Percentiles rank a stretch among this genome's conserved stretches.
phyloP scores from a whole-genome alignment of 2,113 vertebrate genomes.

The Leptobrachium leishanense region DNA sequence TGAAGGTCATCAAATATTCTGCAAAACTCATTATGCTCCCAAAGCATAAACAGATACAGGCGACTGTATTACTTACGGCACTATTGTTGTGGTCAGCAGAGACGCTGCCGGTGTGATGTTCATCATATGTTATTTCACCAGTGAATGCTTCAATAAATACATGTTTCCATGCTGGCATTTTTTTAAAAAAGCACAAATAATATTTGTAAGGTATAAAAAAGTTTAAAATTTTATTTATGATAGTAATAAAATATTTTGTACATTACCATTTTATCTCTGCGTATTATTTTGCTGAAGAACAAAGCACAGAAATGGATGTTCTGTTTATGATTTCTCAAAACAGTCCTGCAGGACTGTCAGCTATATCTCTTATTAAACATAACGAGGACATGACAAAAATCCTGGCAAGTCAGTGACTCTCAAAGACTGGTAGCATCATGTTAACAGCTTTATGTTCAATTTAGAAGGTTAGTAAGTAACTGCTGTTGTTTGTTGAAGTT shows the following conservation, averaged over 20 bases:
- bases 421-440: too few relatives aligned
- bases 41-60: conserved; percentile 65
- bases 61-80: conserved; percentile 53
- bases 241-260: conserved; percentile 98
- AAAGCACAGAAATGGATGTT: not conserved
- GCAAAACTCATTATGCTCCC: conserved; percentile 63
- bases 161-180: conserved; percentile 74
- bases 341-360: too few relatives aligned
- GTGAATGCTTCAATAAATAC: conserved; percentile 66
- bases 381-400: too few relatives aligned
- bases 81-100: conserved; percentile 82
- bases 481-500: too few relatives aligned
- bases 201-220: conserved; percentile 79
- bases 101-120: conserved; percentile 68
- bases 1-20: conserved; percentile 59
- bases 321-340: too few relatives aligned
- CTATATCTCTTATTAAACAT: too few relatives aligned
- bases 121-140: conserved; percentile 54
- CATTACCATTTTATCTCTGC: conserved; percentile 57
- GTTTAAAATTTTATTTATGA: conserved; percentile 87
- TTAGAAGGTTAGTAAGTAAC: too few relatives aligned
- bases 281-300: conserved; percentile 9
- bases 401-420: too few relatives aligned
- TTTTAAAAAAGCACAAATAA: conserved; percentile 93
- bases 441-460: too few relatives aligned